phyloP scores from a whole-genome alignment of 1,140 invertebrate genomes.

The Drosophila dunni region DNA sequence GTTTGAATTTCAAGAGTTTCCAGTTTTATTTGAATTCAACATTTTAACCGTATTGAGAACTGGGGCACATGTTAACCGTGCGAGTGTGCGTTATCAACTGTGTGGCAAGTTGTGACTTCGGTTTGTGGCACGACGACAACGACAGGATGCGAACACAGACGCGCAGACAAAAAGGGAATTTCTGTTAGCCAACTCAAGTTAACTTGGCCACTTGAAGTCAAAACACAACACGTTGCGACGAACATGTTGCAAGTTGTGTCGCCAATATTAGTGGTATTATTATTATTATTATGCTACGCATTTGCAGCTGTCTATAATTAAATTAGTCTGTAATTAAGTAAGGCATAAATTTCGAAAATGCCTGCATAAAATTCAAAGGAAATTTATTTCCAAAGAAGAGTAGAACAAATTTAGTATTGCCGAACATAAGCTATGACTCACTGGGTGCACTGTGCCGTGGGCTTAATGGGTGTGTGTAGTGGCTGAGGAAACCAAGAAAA shows the following conservation, averaged over 20 bases:
- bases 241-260: conserved; percentile 50
- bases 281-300: not conserved
- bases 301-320: conserved; percentile 8
- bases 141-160: conserved; percentile 25
- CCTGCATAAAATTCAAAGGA: conserved; percentile 4
- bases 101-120: conserved; percentile 44
- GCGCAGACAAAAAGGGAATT: conserved; percentile 28
- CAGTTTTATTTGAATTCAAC: conserved; percentile 7
- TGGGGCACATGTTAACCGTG: conserved; percentile 49
- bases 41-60: conserved; percentile 8
- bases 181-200: conserved; percentile 39
- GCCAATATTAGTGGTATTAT: not conserved
- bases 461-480: not conserved
- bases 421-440: not conserved
- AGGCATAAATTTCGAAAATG: not conserved
- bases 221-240: conserved; percentile 73
- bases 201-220: conserved; percentile 40
- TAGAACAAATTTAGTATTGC: conserved; percentile 4
- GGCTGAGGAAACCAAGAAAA: not conserved
- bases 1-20: conserved; percentile 14
- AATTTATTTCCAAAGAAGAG: conserved; percentile 10
- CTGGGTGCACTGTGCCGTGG: not conserved
- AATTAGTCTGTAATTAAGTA: conserved; percentile 17
- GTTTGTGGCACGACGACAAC: conserved; percentile 32
- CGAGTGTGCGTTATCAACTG: conserved; percentile 74